These are phyloP conservation scores for Drosophila watanabei DNA, from an alignment of 1,140 invertebrate species.

Conservation along the genomic window DNA sequence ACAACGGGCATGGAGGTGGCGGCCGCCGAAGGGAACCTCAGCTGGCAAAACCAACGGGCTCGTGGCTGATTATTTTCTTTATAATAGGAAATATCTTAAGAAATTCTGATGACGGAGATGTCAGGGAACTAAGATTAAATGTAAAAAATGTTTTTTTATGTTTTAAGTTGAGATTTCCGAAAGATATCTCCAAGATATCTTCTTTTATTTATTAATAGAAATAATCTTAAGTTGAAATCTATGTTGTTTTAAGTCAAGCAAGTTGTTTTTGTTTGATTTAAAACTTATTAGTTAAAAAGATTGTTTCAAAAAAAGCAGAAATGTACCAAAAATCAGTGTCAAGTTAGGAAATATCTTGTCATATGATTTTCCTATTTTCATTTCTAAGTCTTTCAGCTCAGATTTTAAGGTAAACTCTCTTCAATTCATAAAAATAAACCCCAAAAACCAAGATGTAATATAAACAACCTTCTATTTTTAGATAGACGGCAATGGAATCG, in stretches of 20 bases:
- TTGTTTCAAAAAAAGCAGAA: not conserved
- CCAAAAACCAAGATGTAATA: not conserved
- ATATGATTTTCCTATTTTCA: not conserved
- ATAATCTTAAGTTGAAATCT: not conserved
- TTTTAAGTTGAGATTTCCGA: not conserved
- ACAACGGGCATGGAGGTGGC: not conserved
- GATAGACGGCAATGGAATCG: conserved; percentile 64
- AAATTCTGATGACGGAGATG: not conserved
- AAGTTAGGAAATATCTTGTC: not conserved
- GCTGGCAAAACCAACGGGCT: conserved; percentile 11
- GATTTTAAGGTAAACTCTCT: not conserved
- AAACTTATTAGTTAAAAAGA: not conserved
- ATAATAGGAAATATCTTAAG: not conserved
- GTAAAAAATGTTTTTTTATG: not conserved
- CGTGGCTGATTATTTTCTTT: conserved; percentile 8
- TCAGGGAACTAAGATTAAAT: not conserved
- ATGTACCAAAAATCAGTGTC: not conserved
- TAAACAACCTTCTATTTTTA: conserved; percentile 44
- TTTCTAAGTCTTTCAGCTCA: too few relatives aligned
- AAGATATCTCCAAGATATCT: too few relatives aligned
- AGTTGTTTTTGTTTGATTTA: not conserved
- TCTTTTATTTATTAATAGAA: not conserved
- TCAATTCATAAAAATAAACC: conserved; percentile 33
- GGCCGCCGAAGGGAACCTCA: not conserved
- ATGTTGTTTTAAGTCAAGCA: too few relatives aligned